Percentiles rank a stretch among this genome's conserved stretches.
phyloP scores from a whole-genome alignment of 2,113 vertebrate species.

The Oenanthe melanoleuca region DNA sequence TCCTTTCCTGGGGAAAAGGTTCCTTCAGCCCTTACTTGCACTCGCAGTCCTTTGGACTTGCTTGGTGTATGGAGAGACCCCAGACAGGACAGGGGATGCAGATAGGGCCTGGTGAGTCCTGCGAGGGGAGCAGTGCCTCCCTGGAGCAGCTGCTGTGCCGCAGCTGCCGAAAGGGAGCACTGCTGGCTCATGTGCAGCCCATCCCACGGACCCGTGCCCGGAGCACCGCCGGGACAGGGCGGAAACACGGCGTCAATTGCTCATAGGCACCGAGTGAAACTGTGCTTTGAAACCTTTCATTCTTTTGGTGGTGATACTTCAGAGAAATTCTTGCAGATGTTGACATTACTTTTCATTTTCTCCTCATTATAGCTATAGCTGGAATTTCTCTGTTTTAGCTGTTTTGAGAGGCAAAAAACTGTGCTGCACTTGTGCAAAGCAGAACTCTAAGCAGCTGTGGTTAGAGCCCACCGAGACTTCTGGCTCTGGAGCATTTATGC shows the following conservation, averaged over 20 bases:
- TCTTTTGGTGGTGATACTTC: background rate
- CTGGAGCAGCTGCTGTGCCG: background rate
- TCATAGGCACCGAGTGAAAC: background rate
- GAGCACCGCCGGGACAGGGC: background rate
- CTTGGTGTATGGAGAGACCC: background rate
- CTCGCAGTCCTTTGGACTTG: background rate
- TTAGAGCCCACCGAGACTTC: background rate
- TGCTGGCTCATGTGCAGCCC: background rate
- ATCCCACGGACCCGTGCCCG: background rate
- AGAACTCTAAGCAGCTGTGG: background rate
- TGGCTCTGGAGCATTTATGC: background rate
- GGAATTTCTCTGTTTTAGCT: background rate
- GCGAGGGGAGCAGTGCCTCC: rapidly evolving
- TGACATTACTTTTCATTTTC: background rate
- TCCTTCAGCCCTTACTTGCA: background rate
- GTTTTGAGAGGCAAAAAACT: background rate
- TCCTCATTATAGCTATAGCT: background rate
- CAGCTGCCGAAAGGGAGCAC: background rate
- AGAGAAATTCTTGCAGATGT: background rate
- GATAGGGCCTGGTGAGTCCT: rapidly evolving
- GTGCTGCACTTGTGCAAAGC: background rate
- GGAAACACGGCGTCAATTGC: rapidly evolving
- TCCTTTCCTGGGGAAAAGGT: background rate
- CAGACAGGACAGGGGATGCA: background rate
- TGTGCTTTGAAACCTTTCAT: background rate